A percentile compares a stretch with the other conserved stretches of the same genome.
Conservation (phyloP, 2,797 vertebrate species). For the Lepilemur septentrionalis region DNA sequence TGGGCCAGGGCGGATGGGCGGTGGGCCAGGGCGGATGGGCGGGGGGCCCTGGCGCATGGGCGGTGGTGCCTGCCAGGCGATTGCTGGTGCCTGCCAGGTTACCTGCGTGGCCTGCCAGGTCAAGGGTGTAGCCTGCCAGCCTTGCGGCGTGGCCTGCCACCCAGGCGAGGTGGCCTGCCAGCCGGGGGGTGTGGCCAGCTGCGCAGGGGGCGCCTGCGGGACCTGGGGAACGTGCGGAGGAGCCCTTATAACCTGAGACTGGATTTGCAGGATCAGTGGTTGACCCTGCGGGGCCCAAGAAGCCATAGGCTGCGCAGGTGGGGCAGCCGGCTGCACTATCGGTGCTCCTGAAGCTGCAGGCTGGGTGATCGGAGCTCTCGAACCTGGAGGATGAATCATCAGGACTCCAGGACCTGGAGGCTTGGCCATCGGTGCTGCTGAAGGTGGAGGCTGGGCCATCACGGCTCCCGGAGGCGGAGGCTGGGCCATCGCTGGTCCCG, state of each 20-base stretch:
- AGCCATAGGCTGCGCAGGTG: slow-evolving; percentile 57
- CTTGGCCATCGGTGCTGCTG: slow-evolving; percentile 40
- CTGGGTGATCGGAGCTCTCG: slow-evolving; percentile 47
- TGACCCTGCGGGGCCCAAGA: slow-evolving; percentile 67
- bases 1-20: slow-evolving; percentile 50
- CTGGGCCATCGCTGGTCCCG: slow-evolving; percentile 42
- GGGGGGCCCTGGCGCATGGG: slow-evolving; percentile 22
- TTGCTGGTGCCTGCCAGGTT: slow-evolving; percentile 61
- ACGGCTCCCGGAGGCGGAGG: slow-evolving; percentile 21
- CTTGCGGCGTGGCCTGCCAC: slow-evolving; percentile 56
- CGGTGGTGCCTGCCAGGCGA: slow-evolving; percentile 60
- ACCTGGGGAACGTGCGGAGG: slow-evolving; percentile 58
- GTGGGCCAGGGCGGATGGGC: not conserved
- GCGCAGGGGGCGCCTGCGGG: slow-evolving; percentile 41
- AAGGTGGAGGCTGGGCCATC: slow-evolving; percentile 60
- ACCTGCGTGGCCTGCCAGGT: slow-evolving; percentile 71
- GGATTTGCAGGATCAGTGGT: slow-evolving; percentile 75
- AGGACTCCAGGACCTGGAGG: slow-evolving; percentile 60
- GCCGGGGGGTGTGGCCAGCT: slow-evolving; percentile 54
- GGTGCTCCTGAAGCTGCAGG: slow-evolving; percentile 50
- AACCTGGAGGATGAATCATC: slow-evolving; percentile 65
- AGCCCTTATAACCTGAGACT: slow-evolving; percentile 68
- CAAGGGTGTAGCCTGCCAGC: slow-evolving; percentile 66
- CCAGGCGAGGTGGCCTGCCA: slow-evolving; percentile 63
- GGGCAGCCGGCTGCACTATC: slow-evolving; percentile 8